Evolutionary conservation across 2,888 invertebrate species (phyloP).

Genomic region (Tenodera sinensis): DNA sequence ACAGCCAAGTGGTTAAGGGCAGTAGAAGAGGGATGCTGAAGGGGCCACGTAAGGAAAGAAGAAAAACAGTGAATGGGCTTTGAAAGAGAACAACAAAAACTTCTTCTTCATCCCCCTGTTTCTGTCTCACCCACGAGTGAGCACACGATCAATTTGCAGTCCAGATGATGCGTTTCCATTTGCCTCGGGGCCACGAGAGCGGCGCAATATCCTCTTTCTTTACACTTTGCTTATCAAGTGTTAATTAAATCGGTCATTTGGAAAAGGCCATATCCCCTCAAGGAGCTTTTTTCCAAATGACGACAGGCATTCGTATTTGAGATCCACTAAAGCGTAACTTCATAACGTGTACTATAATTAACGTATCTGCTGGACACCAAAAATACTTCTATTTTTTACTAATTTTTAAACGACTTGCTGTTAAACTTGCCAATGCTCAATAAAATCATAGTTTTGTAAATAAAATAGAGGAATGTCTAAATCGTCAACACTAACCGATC

Average conservation of each 20-base stretch:
- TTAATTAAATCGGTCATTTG: neutral
- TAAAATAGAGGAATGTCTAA: no score
- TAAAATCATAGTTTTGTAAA: no score
- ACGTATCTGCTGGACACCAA: no score
- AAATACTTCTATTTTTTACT: no score
- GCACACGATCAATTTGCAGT: slow-evolving; percentile 19
- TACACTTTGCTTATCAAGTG: neutral
- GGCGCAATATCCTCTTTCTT: neutral
- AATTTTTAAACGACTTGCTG: no score
- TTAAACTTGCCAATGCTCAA: no score
- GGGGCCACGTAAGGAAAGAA: neutral
- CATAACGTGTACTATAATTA: no score
- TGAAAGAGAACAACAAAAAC: slow-evolving; percentile 20
- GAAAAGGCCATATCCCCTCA: neutral
- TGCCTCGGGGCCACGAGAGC: slow-evolving; percentile 3
- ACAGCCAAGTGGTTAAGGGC: slow-evolving; percentile 28
- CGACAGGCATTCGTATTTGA: no score
- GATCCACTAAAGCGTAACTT: no score
- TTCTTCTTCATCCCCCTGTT: neutral
- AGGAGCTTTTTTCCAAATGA: neutral
- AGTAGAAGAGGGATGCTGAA: neutral
- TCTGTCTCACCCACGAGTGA: neutral
- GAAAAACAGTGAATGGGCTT: slow-evolving; percentile 21
- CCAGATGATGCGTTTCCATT: slow-evolving; percentile 24
- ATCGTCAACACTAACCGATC: no score